Evolutionary conservation across 2,113 vertebrate species (phyloP), one percentile per base, ranked within the genome.

Genomic region (Chaenogobius annularis): DNA sequence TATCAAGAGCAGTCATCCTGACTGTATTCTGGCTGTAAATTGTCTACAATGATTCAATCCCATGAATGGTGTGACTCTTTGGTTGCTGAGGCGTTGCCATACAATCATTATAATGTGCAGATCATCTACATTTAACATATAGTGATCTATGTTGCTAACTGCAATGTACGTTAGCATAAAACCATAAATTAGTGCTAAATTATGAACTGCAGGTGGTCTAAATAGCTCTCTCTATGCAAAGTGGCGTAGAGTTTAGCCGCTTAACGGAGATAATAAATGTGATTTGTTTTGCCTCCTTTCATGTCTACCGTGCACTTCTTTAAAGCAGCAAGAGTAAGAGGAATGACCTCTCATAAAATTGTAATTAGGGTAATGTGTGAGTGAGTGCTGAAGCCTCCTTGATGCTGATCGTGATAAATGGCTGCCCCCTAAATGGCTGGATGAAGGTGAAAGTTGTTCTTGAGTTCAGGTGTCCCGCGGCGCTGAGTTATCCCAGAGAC

Each of bases 311-410:
- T 83, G 75, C 80, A 77, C 75, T 84, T 83, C 73, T 81, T 82
- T 85, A 82, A 26, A 78, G 85, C 77, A 66, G 75, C 62, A 26
- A 80, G 76, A 87, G 81, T 76, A 84, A 89, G 80, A 88, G 77
- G 70, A 88, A 89, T 85, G 89, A 86, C 88, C 87, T 87, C 80
- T 90, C 88, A 86, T 90, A 89, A 90, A 89, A 79, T 83, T 78
- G 77, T 83, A 87, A 92, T 90, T 88, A 88, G 79, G 77, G 80
- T 88, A 90, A 90, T 90, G 89, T 87, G 84, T 85, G 87, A 89
- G 81, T 88, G 84, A 87, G 87, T 78, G 74, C 76, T 22, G 44
- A 75, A 84, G 82, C 70, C 71, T 56, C 50, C 72, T 81, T 69
- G 74, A 82, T 79, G 75, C 80, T 78, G 76, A 83, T 81, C 64